Evolutionary conservation across 2,797 vertebrate species (phyloP), one percentile per base, ranked within the genome.

Genomic region (Sarcophilus harrisii): DNA sequence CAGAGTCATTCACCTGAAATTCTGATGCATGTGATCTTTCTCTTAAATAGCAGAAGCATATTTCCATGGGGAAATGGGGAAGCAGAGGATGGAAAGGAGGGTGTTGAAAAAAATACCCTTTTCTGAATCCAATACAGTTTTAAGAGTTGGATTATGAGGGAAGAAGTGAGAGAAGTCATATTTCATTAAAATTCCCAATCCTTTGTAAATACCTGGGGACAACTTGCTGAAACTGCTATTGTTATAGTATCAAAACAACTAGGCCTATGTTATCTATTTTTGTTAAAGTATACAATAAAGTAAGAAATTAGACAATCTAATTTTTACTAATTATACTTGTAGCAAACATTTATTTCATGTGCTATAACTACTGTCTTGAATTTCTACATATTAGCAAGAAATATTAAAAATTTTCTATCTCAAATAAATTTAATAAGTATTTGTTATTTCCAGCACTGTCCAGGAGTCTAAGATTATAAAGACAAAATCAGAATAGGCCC

Each of bases 301-400:
- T 66, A 81, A 89, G 95, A 92, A 14, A 24, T 95, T 96, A 91
- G 94, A 97, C 49, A 94, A n/a, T 0, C 49, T 96, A 21, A 91
- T 95, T 91, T 16, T 6, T 87, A 27, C 21, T 55, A 91, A 97
- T 96, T 96, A 94, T 94, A 97, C 91, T 93, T 93, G 0, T 91
- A 95, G 32, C 91, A 92, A 95, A 93, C 97, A 96, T 97, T 94
- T 96, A 58, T 28, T 95, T 94, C 93, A 94, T 96, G 94, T 81
- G 38, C 93, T 28, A 0, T 54, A 90, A 29, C n/a, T 91, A 96
- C 92, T 92, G 94, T 94, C 92, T 94, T 96, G 91, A 93, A 92
- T 98, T 97, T 98, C 91, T 6, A 96, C 52, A 87, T 92, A 28
- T 45, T n/a, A 94, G 57, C 93, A 49, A 92, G 90, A 91, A 91